Conservation (phyloP, 2,797 vertebrate species). For the Xerus rutilus region DNA sequence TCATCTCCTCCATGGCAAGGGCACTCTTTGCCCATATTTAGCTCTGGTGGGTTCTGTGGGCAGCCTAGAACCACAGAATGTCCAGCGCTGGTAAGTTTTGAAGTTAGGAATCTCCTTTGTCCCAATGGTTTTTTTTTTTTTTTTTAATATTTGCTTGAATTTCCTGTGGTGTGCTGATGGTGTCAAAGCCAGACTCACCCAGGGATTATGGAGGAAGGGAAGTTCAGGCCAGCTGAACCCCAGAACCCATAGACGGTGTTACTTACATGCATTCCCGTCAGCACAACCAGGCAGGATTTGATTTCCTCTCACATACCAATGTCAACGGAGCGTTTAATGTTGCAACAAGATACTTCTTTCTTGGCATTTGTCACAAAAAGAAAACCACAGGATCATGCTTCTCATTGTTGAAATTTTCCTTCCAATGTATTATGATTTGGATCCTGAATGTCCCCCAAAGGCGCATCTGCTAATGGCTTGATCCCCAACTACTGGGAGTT, state of each 20-base stretch:
- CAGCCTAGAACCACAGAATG: not conserved
- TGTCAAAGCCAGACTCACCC: not conserved
- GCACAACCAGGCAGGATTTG: not conserved
- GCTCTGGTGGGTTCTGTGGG: not conserved
- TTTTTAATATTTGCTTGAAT: not conserved
- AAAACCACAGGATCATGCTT: not conserved
- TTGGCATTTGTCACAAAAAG: not conserved
- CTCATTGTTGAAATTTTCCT: not conserved
- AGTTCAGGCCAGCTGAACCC: not conserved
- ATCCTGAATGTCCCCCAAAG: not conserved
- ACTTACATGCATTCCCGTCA: not conserved
- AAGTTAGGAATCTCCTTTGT: not conserved
- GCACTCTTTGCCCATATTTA: fast-evolving
- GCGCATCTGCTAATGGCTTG: not conserved
- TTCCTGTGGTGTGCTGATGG: not conserved
- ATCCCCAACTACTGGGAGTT: not conserved
- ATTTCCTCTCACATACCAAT: not conserved
- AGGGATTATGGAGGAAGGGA: not conserved
- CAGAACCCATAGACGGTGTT: not conserved
- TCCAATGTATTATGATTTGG: not conserved
- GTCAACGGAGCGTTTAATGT: not conserved
- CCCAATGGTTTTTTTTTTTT: not conserved
- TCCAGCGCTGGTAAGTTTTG: no score
- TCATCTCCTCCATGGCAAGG: not conserved
- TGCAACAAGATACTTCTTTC: not conserved